A percentile compares a stretch with the other conserved stretches of the same genome.
phyloP scores from a whole-genome alignment of 2,113 vertebrate species.

The Phaetusa simplex region DNA sequence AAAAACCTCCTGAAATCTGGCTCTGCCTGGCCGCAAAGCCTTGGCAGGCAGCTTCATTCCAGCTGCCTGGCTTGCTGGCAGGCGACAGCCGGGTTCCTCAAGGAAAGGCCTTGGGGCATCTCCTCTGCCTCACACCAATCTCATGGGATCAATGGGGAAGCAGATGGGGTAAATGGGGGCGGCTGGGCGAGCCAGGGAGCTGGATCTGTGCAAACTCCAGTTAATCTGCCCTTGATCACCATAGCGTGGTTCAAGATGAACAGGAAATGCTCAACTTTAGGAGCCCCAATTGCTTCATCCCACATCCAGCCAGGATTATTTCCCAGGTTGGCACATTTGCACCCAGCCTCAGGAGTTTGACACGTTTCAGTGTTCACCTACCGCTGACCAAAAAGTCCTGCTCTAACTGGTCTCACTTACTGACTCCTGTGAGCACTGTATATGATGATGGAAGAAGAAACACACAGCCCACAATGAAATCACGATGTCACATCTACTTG shows the following conservation, averaged over 20 bases:
- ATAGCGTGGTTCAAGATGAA: fast-evolving
- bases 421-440: not conserved
- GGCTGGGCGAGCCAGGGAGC: not conserved
- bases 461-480: not conserved
- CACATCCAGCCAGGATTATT: not conserved
- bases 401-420: not conserved
- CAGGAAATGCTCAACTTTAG: not conserved
- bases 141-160: not conserved
- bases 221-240: not conserved
- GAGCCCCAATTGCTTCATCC: not conserved
- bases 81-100: not conserved
- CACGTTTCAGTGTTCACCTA: not conserved
- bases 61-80: not conserved
- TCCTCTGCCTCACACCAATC: not conserved
- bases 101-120: not conserved
- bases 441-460: not conserved
- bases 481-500: not conserved
- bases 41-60: not conserved
- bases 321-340: not conserved
- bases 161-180: not conserved
- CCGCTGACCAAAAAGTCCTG: not conserved
- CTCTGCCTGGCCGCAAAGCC: not conserved
- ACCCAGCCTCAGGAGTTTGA: not conserved
- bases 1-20: not conserved
- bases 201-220: not conserved